A percentile compares a stretch with the other conserved stretches of the same genome.
Evolutionary conservation across 2,797 vertebrate genomes (phyloP).

Genomic region (Hyperoplus lanceolatus): DNA sequence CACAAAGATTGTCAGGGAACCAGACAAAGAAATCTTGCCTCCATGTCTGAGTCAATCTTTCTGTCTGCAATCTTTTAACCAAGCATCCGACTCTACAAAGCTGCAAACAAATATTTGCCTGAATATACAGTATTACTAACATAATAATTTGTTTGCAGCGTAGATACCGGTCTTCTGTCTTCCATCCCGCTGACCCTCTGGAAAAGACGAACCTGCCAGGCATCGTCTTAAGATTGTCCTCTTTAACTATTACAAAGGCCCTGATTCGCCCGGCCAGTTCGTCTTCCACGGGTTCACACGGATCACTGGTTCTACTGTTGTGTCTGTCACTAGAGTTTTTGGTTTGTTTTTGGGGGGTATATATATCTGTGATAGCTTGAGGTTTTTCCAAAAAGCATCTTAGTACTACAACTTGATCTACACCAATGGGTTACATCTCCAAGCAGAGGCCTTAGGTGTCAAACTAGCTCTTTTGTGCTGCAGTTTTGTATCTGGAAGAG

Average conservation of each 20-base stretch:
- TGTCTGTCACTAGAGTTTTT: background rate
- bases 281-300: constrained; percentile 58
- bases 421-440: constrained; percentile 5
- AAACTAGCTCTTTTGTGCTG: background rate
- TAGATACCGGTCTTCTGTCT: constrained; percentile 10
- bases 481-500: background rate
- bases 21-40: constrained; percentile 8
- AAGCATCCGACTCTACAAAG: constrained; percentile 33
- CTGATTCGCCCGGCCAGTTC: constrained; percentile 80
- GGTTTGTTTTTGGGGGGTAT: background rate
- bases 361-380: background rate
- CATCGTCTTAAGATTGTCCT: constrained; percentile 88
- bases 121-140: constrained; percentile 1
- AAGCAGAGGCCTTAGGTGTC: background rate
- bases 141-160: constrained; percentile 31
- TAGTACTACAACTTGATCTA: constrained; percentile 35
- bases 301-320: constrained; percentile 26
- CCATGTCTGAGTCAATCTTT: constrained; percentile 26
- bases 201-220: constrained; percentile 72
- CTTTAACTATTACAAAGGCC: constrained; percentile 87
- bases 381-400: constrained; percentile 54
- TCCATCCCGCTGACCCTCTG: constrained; percentile 54
- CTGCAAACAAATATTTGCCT: constrained; percentile 42
- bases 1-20: constrained; percentile 24
- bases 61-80: constrained; percentile 16